Percentiles rank a stretch among this genome's conserved stretches.
Evolutionary conservation across 2,113 vertebrate species (phyloP).

Genomic region (Petrocephalus zakoni): DNA sequence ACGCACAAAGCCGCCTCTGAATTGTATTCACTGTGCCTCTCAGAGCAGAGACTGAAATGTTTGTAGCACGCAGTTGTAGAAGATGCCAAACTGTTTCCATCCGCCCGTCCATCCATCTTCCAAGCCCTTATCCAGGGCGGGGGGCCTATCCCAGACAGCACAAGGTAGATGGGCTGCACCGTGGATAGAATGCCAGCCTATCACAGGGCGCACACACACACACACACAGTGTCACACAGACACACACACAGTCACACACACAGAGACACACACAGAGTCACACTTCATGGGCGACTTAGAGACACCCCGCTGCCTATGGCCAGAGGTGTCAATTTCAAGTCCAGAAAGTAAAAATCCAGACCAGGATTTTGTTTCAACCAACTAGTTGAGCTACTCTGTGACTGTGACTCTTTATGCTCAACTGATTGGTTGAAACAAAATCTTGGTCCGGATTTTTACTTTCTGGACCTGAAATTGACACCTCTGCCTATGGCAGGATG

Average conservation of each 20-base stretch:
- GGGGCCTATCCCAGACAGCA: neutral
- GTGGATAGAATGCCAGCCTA: neutral
- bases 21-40: neutral
- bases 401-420: too few relatives aligned
- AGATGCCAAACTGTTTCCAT: neutral
- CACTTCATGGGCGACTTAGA: neutral
- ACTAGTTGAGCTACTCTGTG: too few relatives aligned
- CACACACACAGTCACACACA: too few relatives aligned
- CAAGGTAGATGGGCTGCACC: neutral
- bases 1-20: neutral
- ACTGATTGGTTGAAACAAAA: too few relatives aligned
- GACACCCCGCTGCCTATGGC: neutral
- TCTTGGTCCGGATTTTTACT: too few relatives aligned
- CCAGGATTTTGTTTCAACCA: too few relatives aligned
- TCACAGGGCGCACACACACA: neutral
- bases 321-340: too few relatives aligned
- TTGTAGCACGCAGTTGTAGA: neutral
- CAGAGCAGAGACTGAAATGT: neutral
- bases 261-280: neutral
- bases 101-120: neutral
- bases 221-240: too few relatives aligned
- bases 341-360: too few relatives aligned
- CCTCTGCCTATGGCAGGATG: neutral
- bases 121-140: neutral
- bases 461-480: too few relatives aligned